These are phyloP conservation scores for Deroptyus accipitrinus DNA, from an alignment of 2,113 vertebrate genomes.

Conservation along the genomic window DNA sequence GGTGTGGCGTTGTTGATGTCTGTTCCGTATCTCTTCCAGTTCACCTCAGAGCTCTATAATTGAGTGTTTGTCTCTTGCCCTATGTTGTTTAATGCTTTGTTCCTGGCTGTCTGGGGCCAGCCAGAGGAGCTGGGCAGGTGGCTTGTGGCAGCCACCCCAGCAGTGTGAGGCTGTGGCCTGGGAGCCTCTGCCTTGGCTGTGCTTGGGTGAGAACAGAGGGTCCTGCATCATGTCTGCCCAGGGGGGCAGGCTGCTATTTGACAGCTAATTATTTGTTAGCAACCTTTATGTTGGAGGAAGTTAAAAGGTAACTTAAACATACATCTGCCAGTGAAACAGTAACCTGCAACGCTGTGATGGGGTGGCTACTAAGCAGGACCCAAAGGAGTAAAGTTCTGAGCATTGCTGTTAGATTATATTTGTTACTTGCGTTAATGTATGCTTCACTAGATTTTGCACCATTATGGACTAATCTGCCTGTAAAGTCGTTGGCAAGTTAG, in stretches of 20 bases:
- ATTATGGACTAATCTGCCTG: background rate
- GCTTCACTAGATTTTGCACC: background rate
- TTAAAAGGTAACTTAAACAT: background rate
- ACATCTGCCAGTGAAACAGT: accelerated
- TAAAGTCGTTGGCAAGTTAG: background rate
- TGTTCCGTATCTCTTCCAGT: accelerated
- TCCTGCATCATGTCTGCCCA: accelerated
- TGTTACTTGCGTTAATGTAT: accelerated
- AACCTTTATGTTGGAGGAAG: background rate
- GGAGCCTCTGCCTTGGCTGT: accelerated
- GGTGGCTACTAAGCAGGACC: background rate
- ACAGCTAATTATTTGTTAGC: too few relatives aligned
- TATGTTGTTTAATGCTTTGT: background rate
- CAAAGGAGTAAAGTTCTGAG: background rate
- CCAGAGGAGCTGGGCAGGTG: accelerated
- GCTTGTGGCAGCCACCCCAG: too few relatives aligned
- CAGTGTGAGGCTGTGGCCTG: background rate
- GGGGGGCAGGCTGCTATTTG: accelerated
- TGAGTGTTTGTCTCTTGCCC: accelerated
- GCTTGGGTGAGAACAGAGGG: accelerated
- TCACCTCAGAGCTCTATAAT: accelerated
- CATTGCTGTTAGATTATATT: background rate
- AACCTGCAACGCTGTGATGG: accelerated
- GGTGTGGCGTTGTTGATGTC: accelerated
- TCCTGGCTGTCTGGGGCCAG: accelerated